Evolutionary conservation across 2,888 invertebrate genomes (phyloP).

Genomic region (Pilophorus perplexus): DNA sequence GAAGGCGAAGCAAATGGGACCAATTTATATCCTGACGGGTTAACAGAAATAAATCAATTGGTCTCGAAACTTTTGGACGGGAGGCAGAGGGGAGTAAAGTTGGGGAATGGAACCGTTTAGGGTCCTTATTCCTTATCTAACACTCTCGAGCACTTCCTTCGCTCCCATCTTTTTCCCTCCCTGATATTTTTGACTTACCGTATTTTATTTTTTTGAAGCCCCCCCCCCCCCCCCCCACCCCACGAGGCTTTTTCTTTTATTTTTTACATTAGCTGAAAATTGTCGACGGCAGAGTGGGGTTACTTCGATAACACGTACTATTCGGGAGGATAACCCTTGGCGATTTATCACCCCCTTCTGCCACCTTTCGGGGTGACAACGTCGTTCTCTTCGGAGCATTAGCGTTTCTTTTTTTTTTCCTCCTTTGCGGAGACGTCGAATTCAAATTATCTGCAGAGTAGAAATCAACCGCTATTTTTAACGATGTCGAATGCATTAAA

Average conservation of each 20-base stretch:
- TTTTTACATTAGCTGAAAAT: conserved; percentile 21
- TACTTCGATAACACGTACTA: too few relatives aligned
- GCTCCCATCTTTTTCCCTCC: background rate
- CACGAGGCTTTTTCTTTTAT: background rate
- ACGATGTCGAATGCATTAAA: too few relatives aligned
- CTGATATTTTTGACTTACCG: conserved; percentile 22
- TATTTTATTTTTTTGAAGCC: conserved; percentile 15
- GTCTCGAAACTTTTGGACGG: background rate
- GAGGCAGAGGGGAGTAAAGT: conserved; percentile 11
- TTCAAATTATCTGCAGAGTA: too few relatives aligned
- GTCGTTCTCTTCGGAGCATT: too few relatives aligned
- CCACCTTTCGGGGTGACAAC: too few relatives aligned
- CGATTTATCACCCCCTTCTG: too few relatives aligned
- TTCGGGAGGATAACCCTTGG: too few relatives aligned
- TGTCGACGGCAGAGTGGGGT: too few relatives aligned
- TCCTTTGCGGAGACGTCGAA: too few relatives aligned
- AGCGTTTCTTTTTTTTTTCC: too few relatives aligned
- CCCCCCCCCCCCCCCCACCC: too few relatives aligned
- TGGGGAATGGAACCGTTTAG: conserved; percentile 38
- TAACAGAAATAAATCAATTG: conserved; percentile 41
- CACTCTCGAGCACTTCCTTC: conserved; percentile 13
- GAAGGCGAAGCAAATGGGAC: conserved; percentile 37
- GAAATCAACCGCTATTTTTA: too few relatives aligned
- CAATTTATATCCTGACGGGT: conserved; percentile 40
- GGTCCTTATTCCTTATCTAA: conserved; percentile 19